phyloP scores from a whole-genome alignment of 2,113 vertebrate genomes.

The Artemisiospiza belli region DNA sequence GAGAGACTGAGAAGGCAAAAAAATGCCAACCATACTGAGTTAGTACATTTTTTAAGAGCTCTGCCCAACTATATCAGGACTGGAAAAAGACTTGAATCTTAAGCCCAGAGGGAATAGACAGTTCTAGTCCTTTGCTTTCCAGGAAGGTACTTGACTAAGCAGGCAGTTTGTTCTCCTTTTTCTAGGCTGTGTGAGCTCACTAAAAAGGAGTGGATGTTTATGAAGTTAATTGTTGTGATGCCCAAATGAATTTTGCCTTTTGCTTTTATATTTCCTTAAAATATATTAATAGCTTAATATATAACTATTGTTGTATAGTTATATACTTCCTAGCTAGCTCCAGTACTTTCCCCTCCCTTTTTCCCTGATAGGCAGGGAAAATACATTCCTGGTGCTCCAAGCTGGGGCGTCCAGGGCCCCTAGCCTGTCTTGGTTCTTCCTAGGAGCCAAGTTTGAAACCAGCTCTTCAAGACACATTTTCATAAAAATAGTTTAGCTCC shows the following conservation, averaged over 20 bases:
- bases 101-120: not conserved
- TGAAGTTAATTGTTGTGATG: not conserved
- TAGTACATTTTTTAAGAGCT: not conserved
- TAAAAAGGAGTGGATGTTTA: not conserved
- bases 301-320: not conserved
- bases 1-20: not conserved
- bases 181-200: not conserved
- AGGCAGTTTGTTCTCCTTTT: not conserved
- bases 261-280: not conserved
- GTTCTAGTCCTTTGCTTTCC: not conserved
- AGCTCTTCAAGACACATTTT: not conserved
- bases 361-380: not conserved
- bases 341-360: not conserved
- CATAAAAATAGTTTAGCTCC: not conserved
- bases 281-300: not conserved
- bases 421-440: not conserved
- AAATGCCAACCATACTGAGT: not conserved
- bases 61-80: not conserved
- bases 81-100: not conserved
- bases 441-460: not conserved
- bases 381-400: not conserved
- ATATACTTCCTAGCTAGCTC: not conserved
- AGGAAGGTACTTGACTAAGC: not conserved
- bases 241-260: not conserved
- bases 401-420: fast-evolving